These are phyloP conservation scores for Sisyra nigra DNA, from an alignment of 2,888 invertebrate species.

Conservation along the genomic window DNA sequence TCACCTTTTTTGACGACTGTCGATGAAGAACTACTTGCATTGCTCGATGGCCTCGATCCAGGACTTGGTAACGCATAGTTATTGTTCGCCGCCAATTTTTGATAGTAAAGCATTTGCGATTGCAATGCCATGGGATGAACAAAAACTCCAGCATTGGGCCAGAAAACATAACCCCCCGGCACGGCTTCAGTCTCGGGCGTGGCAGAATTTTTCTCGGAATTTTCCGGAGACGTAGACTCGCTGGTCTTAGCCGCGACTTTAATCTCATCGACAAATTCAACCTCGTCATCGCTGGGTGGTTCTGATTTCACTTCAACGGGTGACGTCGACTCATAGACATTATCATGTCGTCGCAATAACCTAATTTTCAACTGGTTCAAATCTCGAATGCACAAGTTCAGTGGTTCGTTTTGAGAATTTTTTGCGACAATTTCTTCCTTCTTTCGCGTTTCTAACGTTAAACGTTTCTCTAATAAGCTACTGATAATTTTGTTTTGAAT, in stretches of 20 bases:
- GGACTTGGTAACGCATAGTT: constrained; percentile 21
- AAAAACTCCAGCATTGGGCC: constrained; percentile 53
- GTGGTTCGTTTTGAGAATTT: constrained; percentile 47
- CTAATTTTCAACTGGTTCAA: constrained; percentile 50
- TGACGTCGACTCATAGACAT: constrained; percentile 32
- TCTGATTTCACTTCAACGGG: constrained; percentile 40
- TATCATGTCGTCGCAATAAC: constrained; percentile 42
- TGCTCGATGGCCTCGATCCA: constrained; percentile 21
- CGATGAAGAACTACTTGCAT: constrained; percentile 17
- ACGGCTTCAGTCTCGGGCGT: constrained; percentile 25
- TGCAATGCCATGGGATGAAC: constrained; percentile 59
- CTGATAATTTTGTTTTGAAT: constrained; percentile 53
- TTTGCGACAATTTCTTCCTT: constrained; percentile 25
- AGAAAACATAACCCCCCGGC: constrained; percentile 42
- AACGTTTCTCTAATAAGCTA: constrained; percentile 48
- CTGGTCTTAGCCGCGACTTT: neutral
- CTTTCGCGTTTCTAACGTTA: constrained; percentile 47
- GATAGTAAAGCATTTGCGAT: constrained; percentile 57
- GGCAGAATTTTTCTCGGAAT: constrained; percentile 29
- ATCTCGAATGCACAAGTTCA: constrained; percentile 72
- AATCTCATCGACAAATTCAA: constrained; percentile 26
- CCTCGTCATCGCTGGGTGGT: constrained; percentile 32
- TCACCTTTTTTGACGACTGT: constrained; percentile 14
- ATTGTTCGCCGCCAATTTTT: constrained; percentile 44
- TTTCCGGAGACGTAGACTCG: constrained; percentile 25